These are phyloP conservation scores for Frankliniella intonsa DNA, from an alignment of 2,888 invertebrate genomes.

Conservation along the genomic window DNA sequence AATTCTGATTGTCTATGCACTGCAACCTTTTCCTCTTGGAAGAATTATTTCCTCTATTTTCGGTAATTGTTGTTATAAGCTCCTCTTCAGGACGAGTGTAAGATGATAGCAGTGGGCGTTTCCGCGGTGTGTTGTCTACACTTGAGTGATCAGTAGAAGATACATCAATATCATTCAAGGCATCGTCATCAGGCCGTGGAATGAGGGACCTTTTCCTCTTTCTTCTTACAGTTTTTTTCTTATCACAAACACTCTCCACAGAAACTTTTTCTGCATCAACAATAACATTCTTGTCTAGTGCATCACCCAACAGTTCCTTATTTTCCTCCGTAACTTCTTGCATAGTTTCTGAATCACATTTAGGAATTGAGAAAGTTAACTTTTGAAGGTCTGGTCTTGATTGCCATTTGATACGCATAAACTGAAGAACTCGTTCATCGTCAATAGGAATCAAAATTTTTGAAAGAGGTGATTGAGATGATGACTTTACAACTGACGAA, in stretches of 20 bases:
- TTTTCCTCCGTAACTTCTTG: neutral
- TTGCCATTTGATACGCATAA: neutral
- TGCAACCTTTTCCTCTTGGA: neutral
- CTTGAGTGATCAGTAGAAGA: no score
- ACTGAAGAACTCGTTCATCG: neutral
- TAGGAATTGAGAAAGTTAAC: neutral
- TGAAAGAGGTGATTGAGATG: neutral
- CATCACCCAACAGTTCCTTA: neutral
- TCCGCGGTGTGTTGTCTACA: neutral
- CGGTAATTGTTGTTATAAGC: neutral
- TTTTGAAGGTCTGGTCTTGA: neutral
- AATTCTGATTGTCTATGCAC: neutral
- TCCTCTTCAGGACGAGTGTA: neutral
- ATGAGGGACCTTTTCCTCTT: neutral
- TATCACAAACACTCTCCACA: neutral
- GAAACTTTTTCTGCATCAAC: neutral
- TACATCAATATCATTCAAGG: no score
- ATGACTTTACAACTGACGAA: neutral
- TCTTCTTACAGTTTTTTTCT: neutral
- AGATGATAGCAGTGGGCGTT: neutral
- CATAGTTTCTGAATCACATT: neutral
- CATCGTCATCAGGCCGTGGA: no score
- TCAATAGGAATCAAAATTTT: neutral
- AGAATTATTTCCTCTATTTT: neutral
- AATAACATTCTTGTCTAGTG: neutral